phyloP scores from a whole-genome alignment of 2,888 invertebrate genomes.

The Zele albiditarsus region DNA sequence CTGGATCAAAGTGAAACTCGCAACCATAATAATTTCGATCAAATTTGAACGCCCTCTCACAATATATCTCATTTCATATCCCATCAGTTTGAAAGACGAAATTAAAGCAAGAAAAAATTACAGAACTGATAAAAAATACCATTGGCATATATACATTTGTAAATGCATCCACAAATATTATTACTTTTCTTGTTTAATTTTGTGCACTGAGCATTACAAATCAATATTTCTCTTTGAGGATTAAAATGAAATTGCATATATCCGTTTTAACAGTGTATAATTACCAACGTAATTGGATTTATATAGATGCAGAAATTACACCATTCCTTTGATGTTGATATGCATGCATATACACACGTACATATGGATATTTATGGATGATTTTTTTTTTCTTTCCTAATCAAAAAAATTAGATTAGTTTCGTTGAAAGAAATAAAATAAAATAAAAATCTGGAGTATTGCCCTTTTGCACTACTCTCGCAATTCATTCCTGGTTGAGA shows the following conservation, averaged over 20 bases:
- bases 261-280: not conserved
- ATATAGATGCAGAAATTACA: not conserved
- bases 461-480: constrained; percentile 3
- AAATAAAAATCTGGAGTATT: constrained; percentile 35
- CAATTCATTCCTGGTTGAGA: constrained; percentile 10
- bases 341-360: not conserved
- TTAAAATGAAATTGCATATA: not conserved
- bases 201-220: not conserved
- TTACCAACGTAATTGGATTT: not conserved
- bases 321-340: not conserved
- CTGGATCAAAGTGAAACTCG: constrained; percentile 6
- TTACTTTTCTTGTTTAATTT: not conserved
- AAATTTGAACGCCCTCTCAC: constrained; percentile 15
- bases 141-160: not conserved
- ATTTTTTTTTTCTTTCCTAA: constrained; percentile 10
- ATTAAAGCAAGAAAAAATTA: not conserved
- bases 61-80: not conserved
- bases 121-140: no score
- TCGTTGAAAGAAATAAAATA: constrained; percentile 15
- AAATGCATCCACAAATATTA: not conserved
- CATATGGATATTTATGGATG: not conserved
- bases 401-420: constrained; percentile 54
- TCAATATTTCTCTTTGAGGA: not conserved
- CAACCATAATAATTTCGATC: constrained; percentile 18
- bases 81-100: not conserved